These are phyloP conservation scores for Carduelis carduelis DNA, from an alignment of 2,797 vertebrate species.

Conservation along the genomic window DNA sequence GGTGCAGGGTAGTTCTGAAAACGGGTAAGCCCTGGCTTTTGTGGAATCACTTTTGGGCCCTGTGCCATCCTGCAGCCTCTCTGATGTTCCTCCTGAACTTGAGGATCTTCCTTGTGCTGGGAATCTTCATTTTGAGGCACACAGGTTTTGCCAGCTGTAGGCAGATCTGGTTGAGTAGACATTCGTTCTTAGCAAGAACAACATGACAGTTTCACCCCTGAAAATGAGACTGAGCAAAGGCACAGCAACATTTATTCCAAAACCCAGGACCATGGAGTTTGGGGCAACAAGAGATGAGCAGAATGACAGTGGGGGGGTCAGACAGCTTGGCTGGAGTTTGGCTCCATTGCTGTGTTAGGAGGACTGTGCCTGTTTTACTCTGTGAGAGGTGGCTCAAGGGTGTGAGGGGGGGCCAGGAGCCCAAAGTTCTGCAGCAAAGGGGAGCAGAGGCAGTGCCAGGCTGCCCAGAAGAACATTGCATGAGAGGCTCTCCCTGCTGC, in stretches of 20 bases:
- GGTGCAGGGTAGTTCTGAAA: constrained; percentile 26
- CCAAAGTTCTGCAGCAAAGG: not conserved
- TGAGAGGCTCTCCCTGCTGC: not conserved
- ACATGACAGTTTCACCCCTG: not conserved
- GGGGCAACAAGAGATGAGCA: not conserved
- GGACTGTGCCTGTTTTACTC: not conserved
- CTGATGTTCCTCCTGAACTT: not conserved
- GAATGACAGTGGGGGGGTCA: not conserved
- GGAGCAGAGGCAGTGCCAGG: not conserved
- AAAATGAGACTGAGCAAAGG: not conserved
- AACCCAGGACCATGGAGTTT: not conserved
- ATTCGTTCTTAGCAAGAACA: not conserved
- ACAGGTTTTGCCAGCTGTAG: not conserved
- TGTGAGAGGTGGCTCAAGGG: not conserved
- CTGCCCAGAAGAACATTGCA: not conserved
- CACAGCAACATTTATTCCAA: not conserved
- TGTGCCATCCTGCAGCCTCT: not conserved
- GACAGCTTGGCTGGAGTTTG: not conserved
- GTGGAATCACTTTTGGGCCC: not conserved
- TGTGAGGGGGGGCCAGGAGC: not conserved
- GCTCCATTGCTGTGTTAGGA: not conserved
- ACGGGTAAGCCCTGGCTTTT: not conserved
- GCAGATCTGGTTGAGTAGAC: not conserved
- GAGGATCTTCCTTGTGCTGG: not conserved
- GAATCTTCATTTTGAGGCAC: not conserved